A percentile compares a stretch with the other conserved stretches of the same genome.
Evolutionary conservation across 1,140 invertebrate genomes (phyloP).

Genomic region (Sarcophaga bullata): DNA sequence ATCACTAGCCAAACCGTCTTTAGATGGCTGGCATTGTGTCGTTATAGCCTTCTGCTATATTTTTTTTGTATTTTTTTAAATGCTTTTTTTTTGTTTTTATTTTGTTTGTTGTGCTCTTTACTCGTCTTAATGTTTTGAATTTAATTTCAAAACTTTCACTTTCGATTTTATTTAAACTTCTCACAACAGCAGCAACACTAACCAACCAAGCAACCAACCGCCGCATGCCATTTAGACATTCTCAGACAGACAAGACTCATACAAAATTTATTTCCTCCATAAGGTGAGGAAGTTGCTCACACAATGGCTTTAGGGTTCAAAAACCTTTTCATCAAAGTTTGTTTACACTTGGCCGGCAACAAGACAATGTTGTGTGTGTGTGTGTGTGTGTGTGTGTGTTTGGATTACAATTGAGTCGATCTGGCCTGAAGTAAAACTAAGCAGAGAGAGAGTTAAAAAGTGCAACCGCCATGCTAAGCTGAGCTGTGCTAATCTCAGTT

Average conservation of each 20-base stretch:
- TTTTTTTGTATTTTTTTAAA: too few species aligned
- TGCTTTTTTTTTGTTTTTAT: too few species aligned
- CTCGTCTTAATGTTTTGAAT: background rate
- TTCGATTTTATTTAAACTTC: constrained; percentile 19
- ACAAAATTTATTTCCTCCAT: constrained; percentile 15
- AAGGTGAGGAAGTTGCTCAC: constrained; percentile 23
- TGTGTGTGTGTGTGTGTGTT: background rate
- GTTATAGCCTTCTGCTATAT: too few species aligned
- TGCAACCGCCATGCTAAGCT: too few species aligned
- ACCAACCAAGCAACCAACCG: background rate
- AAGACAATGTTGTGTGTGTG: background rate
- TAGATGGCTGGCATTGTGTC: background rate
- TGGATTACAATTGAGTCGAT: too few species aligned
- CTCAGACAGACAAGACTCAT: background rate
- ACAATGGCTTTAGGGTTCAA: constrained; percentile 20
- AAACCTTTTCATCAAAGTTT: constrained; percentile 28
- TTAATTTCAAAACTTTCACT: constrained; percentile 34
- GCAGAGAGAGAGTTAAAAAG: too few species aligned
- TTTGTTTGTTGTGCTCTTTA: too few species aligned
- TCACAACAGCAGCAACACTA: background rate
- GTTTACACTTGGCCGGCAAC: constrained; percentile 17
- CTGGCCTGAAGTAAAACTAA: too few species aligned
- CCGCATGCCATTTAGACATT: background rate
- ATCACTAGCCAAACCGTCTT: background rate
- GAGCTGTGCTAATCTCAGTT: background rate